These are phyloP conservation scores for Cataglyphis cursor DNA, from an alignment of 2,888 invertebrate species.

Conservation along the genomic window DNA sequence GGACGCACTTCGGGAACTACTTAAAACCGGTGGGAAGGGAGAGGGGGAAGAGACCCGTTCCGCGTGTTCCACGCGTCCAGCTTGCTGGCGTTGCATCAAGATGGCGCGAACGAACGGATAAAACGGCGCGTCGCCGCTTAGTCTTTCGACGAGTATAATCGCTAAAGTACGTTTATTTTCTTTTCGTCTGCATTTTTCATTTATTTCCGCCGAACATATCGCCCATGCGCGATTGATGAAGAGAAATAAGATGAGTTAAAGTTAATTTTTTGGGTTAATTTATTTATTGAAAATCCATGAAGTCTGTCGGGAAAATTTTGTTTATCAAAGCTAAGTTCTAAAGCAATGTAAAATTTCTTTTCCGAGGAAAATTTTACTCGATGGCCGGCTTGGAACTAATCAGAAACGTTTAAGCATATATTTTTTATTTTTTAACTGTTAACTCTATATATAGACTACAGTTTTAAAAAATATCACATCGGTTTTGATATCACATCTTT, in stretches of 20 bases:
- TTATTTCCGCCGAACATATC: no score
- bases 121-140: no score
- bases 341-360: no score
- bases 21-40: slow-evolving; percentile 66
- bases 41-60: slow-evolving; percentile 46
- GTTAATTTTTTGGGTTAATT: not conserved
- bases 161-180: no score
- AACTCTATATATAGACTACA: no score
- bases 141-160: not conserved
- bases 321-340: no score
- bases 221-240: not conserved
- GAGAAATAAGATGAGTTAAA: not conserved
- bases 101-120: slow-evolving; percentile 4
- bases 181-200: no score
- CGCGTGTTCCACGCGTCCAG: slow-evolving; percentile 32
- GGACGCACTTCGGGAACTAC: slow-evolving; percentile 76
- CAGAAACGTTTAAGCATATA: not conserved
- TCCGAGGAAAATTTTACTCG: no score
- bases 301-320: not conserved
- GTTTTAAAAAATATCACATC: no score
- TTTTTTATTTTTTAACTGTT: not conserved
- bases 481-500: not conserved
- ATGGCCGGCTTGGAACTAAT: no score
- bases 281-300: not conserved
- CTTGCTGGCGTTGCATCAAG: not conserved